Evolutionary conservation across 2,113 vertebrate species (phyloP).

Genomic region (Myrmecobius fasciatus): DNA sequence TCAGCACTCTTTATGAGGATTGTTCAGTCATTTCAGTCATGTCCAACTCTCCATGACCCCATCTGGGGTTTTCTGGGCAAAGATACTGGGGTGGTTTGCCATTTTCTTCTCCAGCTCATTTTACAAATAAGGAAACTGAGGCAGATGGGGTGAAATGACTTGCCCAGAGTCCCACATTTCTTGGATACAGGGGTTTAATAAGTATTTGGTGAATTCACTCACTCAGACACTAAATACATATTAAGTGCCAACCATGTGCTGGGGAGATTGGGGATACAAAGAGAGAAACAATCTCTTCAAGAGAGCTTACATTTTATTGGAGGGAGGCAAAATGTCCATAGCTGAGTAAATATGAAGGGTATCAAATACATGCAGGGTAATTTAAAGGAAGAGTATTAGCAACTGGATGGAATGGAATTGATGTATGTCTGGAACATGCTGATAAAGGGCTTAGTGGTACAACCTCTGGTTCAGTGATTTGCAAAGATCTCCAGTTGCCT

Average conservation of each 20-base stretch:
- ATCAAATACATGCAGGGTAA: background rate
- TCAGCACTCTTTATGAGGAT: background rate
- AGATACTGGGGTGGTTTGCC: no score
- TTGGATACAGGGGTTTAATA: no score
- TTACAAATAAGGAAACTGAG: no score
- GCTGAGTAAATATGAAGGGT: background rate
- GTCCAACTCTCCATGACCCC: background rate
- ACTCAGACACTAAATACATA: background rate
- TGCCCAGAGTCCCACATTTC: no score
- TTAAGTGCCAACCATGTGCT: background rate
- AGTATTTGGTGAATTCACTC: background rate
- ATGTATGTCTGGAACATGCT: background rate
- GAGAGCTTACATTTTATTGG: background rate
- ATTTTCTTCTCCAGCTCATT: no score
- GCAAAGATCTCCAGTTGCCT: no score
- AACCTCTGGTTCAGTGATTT: background rate
- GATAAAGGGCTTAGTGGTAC: background rate
- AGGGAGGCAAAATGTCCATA: background rate
- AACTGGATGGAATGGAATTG: background rate
- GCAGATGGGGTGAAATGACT: no score
- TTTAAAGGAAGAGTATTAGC: background rate
- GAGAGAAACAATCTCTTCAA: background rate
- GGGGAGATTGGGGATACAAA: background rate
- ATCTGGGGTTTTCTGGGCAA: no score
- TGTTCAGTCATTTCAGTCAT: background rate